Base-by-base conservation (phyloP, 1,140 invertebrate species). In the Brachionus manjavacas region DNA sequence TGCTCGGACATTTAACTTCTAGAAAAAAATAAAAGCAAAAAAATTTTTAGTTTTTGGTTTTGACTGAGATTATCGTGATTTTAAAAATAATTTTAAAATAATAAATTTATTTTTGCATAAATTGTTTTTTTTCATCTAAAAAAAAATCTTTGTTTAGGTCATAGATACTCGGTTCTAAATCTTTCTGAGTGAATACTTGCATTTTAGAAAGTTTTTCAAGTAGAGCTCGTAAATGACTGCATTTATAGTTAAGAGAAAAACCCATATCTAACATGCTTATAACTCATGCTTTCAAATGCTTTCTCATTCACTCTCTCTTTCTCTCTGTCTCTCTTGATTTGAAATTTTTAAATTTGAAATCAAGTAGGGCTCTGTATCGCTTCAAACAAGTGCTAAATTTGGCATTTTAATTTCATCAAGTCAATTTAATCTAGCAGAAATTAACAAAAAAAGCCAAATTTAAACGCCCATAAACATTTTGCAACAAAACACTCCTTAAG, bases 1-100 rank as follows among this genome's bases (percentile, higher is more conserved):
- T 41, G 31, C 68, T 43, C 68, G 39, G 68, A 72, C 68, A 72
- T 72, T 72, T 72, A 41, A 72, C 16, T 72, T 72, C 68, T 72
- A 72, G 8, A 39, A 16, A 39, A 72, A 72, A 41, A 72, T 43
- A 20, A 43, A 43, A 16, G 1, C 28, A 39, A 39, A 4, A 41
- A 20, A 39, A 41, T 8, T 16, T 41, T 3, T 7, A 9, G 12
- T 72, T 72, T 72, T 39, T 16, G 39, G 46, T 41, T 72, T 72
- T 68, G 20, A 52, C 25, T 60, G 20, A 60, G 52, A 60, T 60
- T 60, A 60, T 60, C 8, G 16, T 4, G 43, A 46, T 46, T 46
- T 60, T 60, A 60, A 60, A 60, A 60, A 23, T 60, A 60, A 23
- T 60, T 60, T 20, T 60, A 8, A 60, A 60, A 60, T 60, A 23